Evolutionary conservation across 2,797 vertebrate genomes (phyloP), one percentile per base, ranked within the genome.

Genomic region (Florisuga fusca): DNA sequence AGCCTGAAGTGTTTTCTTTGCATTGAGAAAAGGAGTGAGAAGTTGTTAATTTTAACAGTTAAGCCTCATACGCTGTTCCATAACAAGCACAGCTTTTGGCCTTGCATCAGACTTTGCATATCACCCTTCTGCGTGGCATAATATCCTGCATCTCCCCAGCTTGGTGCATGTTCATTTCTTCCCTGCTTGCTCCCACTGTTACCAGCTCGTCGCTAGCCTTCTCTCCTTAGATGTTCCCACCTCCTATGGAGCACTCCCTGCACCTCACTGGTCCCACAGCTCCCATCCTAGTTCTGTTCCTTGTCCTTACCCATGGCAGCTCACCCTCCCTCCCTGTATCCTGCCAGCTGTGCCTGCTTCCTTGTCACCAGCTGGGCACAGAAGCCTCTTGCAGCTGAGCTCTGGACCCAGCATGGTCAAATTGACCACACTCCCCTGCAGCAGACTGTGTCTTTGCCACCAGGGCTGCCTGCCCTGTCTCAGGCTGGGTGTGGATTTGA

Each of bases 101-200:
- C 48, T 90, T 34, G 4, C 27, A 19, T 58, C 66, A 45, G 69
- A 62, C 68, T 46, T 69, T 75, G 58, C 43, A 1, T 53, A 51
- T 83, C 15, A 12, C 27, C 34, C 36, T 76, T 75, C 57, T 84
- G 80, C 93, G 87, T 84, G 90, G 59, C 77, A 62, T 66, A 11
- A 26, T 41, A 26, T 57, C 48, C 73, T 77, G 66, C 71, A 72
- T 81, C 73, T 94, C 43, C 69, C 58, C 66, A 68, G 76, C 73
- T 1, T 58, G 58, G 13, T 58, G 85, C 83, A 34, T 0, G 0
- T 59, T 63, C 77, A 7, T 9, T 55, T 90, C 58, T 66, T 55
- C 34, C 34, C 29, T 15, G 7, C 13, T 10, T n/a, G 19, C n/a
- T 34, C 55, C 29, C 27, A 13, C 34, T 2, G 1, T 27, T 72